These are phyloP conservation scores for Physeter macrocephalus DNA, from an alignment of 2,113 vertebrate species.

Conservation along the genomic window DNA sequence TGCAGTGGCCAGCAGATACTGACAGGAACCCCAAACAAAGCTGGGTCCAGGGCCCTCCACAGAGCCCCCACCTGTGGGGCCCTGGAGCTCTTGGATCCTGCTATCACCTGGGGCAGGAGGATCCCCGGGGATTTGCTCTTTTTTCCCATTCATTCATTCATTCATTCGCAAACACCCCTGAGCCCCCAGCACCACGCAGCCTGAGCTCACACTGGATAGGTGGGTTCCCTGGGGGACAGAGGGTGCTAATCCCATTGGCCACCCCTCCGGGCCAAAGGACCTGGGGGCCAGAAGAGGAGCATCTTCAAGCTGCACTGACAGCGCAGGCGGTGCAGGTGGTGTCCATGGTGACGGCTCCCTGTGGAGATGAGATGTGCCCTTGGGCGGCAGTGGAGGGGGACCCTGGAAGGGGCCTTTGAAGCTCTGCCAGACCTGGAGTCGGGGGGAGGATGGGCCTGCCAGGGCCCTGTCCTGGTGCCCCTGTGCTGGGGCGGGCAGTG, in stretches of 20 bases:
- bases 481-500: background rate
- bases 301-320: background rate
- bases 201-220: background rate
- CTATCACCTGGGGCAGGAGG: background rate
- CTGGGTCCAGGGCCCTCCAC: background rate
- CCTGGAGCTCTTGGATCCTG: background rate
- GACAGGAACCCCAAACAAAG: background rate
- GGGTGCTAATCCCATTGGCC: background rate
- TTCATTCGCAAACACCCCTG: background rate
- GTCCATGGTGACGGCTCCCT: background rate
- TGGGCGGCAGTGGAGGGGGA: background rate
- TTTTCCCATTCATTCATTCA: background rate
- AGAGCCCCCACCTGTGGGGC: background rate
- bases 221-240: background rate
- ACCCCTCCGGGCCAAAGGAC: too few species aligned
- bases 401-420: background rate
- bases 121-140: background rate
- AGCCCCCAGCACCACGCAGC: background rate
- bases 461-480: background rate
- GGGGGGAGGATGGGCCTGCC: background rate
- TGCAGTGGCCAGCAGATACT: background rate
- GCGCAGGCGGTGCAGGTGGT: background rate
- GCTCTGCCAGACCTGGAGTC: background rate
- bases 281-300: background rate
- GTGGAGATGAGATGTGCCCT: background rate